Evolutionary conservation across 2,888 invertebrate genomes (phyloP).

Genomic region (Lamellibrachia satsuma): DNA sequence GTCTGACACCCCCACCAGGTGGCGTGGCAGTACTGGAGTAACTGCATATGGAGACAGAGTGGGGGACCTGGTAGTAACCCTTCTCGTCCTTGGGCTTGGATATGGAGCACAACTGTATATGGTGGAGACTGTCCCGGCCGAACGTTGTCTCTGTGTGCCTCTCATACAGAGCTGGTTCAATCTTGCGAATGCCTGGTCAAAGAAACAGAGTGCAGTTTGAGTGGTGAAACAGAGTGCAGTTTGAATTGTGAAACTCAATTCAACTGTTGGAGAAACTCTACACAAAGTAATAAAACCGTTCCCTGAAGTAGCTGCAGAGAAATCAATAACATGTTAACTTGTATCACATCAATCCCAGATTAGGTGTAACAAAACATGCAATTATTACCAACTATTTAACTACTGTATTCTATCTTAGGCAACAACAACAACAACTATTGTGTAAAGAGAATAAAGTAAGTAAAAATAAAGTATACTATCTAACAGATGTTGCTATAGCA

Average conservation of each 20-base stretch:
- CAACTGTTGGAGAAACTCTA: no score
- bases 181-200: conserved; percentile 28
- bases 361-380: no score
- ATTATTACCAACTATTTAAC: no score
- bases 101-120: conserved; percentile 38
- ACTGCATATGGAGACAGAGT: conserved; percentile 30
- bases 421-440: no score
- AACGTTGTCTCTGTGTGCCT: conserved; percentile 27
- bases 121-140: conserved; percentile 28
- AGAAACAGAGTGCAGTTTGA: background rate
- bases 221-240: background rate
- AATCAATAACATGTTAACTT: no score
- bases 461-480: no score
- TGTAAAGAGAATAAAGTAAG: no score
- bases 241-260: background rate
- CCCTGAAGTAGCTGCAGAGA: no score
- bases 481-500: no score
- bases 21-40: background rate
- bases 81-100: conserved; percentile 27
- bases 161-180: conserved; percentile 32
- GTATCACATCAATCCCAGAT: no score
- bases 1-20: background rate
- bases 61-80: conserved; percentile 40
- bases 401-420: no score
- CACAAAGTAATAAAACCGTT: no score